Conservation (phyloP, 2,888 invertebrate genomes). For the Caenorhabditis doughertyi region DNA sequence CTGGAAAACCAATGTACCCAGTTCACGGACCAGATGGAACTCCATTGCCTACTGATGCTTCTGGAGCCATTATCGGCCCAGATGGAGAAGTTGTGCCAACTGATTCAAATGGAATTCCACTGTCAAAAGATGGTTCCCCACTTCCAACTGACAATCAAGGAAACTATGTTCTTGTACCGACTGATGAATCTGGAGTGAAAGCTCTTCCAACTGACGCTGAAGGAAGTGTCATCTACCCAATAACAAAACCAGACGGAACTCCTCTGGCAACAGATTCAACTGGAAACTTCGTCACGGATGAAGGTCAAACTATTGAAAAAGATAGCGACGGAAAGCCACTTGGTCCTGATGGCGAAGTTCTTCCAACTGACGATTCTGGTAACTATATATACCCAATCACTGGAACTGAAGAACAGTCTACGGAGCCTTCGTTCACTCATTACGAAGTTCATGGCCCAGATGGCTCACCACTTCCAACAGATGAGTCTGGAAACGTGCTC, state of each 20-base stretch:
- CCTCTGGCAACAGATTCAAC: constrained; percentile 60
- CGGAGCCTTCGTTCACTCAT: constrained; percentile 15
- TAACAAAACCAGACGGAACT: constrained; percentile 62
- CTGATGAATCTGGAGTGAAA: constrained; percentile 6
- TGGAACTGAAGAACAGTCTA: constrained; percentile 51
- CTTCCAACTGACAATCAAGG: constrained; percentile 65
- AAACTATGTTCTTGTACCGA: constrained; percentile 28
- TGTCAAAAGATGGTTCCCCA: constrained; percentile 58
- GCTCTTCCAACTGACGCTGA: constrained; percentile 70
- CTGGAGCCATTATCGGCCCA: constrained; percentile 60
- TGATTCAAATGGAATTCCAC: constrained; percentile 51
- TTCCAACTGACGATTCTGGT: constrained; percentile 54
- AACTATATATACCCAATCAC: constrained; percentile 62
- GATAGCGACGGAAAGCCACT: constrained; percentile 55
- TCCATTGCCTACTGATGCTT: constrained; percentile 43
- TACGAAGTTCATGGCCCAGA: constrained; percentile 59
- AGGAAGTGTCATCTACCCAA: constrained; percentile 59
- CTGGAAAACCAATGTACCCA: constrained; percentile 65
- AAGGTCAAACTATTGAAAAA: constrained; percentile 47
- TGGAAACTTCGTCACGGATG: constrained; percentile 58
- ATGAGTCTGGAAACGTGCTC: constrained; percentile 52
- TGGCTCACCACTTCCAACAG: constrained; percentile 67
- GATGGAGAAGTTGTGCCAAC: constrained; percentile 70
- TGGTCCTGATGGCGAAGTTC: constrained; percentile 65
- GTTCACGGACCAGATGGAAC: constrained; percentile 62